Evolutionary conservation across 2,888 invertebrate genomes (phyloP), one percentile per base, ranked within the genome.

Genomic region (Ophioninae sp.): DNA sequence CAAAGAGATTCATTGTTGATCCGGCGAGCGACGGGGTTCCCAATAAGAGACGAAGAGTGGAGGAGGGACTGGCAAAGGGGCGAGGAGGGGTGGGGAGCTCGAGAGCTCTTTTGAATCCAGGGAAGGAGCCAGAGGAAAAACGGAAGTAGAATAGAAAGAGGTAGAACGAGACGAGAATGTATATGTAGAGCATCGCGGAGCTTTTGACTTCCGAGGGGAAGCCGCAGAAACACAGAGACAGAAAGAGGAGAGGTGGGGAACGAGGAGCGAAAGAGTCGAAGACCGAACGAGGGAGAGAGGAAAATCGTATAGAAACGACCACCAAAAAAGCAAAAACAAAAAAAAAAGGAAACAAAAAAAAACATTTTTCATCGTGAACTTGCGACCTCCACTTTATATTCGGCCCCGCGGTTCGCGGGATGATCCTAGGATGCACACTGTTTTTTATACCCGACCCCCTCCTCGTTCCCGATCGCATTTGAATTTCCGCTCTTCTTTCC

Each of bases 1-100:
- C 59, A 68, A 76, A 63, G 75, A 83, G 79, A 80, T 80, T 83
- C 80, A 83, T 83, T 76, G 83, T 83, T 80, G 72, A 76, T 83
- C 71, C 76, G 67, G 65, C 72, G 69, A 58, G 78, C 82, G 73
- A 69, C 56, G 51, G 17, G 71, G 64, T 64, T 56, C 58, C 65
- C 75, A 76, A 76, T 76, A 56, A 56, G 75, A 67, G 75, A 64
- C 64, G 76, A 30, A 30, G 30, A 30, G 30, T 30, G 30, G 30
- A 30, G 30, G 30, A 30, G 30, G 30, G 3, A n/a, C n/a, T n/a
- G n/a, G 30, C 30, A 3, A 1, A 30, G 30, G 3, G 30, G 30
- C 2, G 3, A 30, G 30, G 30, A 30, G 30, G 0, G 71, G 78
- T 41, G 56, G n/a, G 75, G 75, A 59, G 51, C 71, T 75, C 44